A percentile compares a stretch with the other conserved stretches of the same genome.
Conservation (phyloP, 2,113 vertebrate species). For the Nycticorax nycticorax region DNA sequence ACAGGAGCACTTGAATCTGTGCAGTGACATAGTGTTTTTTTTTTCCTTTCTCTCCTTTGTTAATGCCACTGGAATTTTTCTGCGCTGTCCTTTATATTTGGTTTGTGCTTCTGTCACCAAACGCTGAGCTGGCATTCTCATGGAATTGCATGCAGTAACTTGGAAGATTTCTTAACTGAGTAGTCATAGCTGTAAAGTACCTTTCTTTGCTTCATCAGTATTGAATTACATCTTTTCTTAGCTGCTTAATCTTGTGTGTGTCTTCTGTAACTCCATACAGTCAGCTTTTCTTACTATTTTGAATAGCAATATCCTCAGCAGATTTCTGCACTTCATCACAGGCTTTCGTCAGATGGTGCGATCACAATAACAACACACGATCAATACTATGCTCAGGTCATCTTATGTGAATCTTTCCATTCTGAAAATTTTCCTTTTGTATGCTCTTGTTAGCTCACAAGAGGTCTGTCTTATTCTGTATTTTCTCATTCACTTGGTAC, state of each 20-base stretch:
- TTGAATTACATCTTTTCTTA: neutral
- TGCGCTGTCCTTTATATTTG: neutral
- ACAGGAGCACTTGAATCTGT: fast-evolving
- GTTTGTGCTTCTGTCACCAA: neutral
- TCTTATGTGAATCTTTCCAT: neutral
- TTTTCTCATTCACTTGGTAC: neutral
- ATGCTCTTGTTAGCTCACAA: fast-evolving
- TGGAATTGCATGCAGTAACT: neutral
- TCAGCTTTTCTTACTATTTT: neutral
- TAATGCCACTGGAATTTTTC: neutral
- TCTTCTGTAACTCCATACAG: neutral
- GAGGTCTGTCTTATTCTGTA: neutral
- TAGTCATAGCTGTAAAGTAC: neutral
- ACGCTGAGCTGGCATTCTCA: neutral
- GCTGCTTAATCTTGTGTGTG: neutral
- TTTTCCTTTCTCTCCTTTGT: neutral
- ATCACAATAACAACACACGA: fast-evolving
- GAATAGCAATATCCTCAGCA: neutral
- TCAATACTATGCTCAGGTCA: neutral
- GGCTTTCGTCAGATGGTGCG: neutral
- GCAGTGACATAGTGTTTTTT: no score
- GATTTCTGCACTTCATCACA: neutral
- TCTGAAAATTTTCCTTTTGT: neutral
- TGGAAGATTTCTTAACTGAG: neutral
- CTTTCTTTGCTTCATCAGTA: neutral